Percentiles rank a stretch among this genome's conserved stretches.
Evolutionary conservation across 1,140 invertebrate genomes (phyloP).

Genomic region (Pseudoatta argentina): DNA sequence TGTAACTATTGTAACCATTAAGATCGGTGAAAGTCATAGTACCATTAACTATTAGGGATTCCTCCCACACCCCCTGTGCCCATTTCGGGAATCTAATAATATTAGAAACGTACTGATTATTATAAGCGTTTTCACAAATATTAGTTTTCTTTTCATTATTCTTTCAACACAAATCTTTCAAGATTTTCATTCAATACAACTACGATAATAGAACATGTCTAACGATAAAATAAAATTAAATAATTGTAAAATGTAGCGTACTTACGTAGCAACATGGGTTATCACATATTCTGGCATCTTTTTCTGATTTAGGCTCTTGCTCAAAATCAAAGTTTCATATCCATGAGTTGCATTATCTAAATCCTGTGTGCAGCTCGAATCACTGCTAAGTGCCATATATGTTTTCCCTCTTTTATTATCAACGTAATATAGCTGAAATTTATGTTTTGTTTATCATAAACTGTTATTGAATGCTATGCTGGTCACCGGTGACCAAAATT

Average conservation of each 20-base stretch:
- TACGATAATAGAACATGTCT: not conserved
- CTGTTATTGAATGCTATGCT: slow-evolving; percentile 12
- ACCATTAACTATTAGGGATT: slow-evolving; percentile 88
- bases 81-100: slow-evolving; percentile 88
- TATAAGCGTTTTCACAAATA: slow-evolving; percentile 1
- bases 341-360: slow-evolving; percentile 88
- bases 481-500: too few species aligned
- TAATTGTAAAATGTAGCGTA: slow-evolving; percentile 47
- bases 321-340: slow-evolving; percentile 88
- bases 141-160: not conserved
- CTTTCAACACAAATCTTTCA: too few species aligned
- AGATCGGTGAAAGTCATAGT: slow-evolving; percentile 89
- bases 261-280: slow-evolving; percentile 83
- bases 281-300: slow-evolving; percentile 83
- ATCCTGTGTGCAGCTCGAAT: slow-evolving; percentile 89
- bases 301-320: slow-evolving; percentile 83
- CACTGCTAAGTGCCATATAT: slow-evolving; percentile 89
- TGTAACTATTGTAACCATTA: slow-evolving; percentile 89
- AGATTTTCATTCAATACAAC: too few species aligned
- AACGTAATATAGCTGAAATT: slow-evolving; percentile 87
- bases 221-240: not conserved
- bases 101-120: not conserved
- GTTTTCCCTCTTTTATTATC: slow-evolving; percentile 88
- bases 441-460: not conserved
- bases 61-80: slow-evolving; percentile 90